Evolutionary conservation across 1,140 invertebrate genomes (phyloP), one percentile per base, ranked within the genome.

Genomic region (Drosophila sechellia): DNA sequence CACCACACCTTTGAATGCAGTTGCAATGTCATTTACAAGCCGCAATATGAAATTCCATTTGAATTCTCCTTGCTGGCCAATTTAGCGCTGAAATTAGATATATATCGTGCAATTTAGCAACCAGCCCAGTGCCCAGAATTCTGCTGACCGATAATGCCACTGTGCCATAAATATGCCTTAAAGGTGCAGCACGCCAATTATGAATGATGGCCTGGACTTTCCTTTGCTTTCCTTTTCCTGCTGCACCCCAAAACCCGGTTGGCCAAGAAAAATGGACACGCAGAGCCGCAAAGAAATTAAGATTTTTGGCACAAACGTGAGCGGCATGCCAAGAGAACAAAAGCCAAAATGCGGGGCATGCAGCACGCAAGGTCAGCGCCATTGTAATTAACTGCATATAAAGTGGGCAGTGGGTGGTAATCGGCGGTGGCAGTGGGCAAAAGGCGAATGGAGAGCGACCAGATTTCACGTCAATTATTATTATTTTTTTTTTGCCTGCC

Each of bases 231-330:
- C 45, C 34, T 22, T 27, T 35, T 61, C 66, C 48, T 61, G 77
- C 83, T 83, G 79, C 83, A 71, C 79, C 75, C 69, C 46, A 46
- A 63, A 63, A 49, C 45, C 12, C 13, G 42, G 71, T 25, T 61
- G 72, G 61, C 73, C 72, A 77, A 69, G 73, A 71, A 78, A 78
- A 81, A 74, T 73, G 81, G 68, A 86, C 81, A 86, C 83, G 83
- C 72, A 77, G 61, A 66, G 70, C 83, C 69, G 64, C 74, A 87
- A 75, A 87, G 79, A 87, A 81, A 87, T 81, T 81, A 86, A 87
- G 83, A 86, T 86, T 86, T 86, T 89, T 86, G 84, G 83, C 75
- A 79, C 70, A 87, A 72, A 87, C 83, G 83, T 86, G 83, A 69
- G 71, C 59, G 66, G 75, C 79, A 87, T 83, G 66, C 66, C 52